phyloP scores from a whole-genome alignment of 2,797 vertebrate species.

The Anguilla marmorata region DNA sequence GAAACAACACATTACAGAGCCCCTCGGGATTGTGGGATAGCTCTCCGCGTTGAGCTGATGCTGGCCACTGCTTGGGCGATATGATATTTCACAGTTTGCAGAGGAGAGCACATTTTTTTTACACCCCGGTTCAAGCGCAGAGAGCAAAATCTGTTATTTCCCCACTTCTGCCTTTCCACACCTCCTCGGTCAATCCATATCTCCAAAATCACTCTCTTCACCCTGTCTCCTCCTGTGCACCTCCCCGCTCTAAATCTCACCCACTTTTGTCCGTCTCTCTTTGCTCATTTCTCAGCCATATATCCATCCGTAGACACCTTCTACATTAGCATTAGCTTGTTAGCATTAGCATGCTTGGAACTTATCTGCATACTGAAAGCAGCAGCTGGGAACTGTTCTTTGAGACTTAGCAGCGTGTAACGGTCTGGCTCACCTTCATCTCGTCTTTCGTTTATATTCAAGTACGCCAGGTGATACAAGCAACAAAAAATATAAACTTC shows the following conservation, averaged over 20 bases:
- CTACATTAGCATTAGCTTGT: too few relatives aligned
- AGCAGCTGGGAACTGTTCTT: too few relatives aligned
- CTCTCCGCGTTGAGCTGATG: conserved; percentile 66
- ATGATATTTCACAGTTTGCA: neutral
- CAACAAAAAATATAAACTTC: neutral
- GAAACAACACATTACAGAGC: conserved; percentile 75
- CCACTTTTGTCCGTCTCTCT: neutral
- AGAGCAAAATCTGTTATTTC: conserved; percentile 39
- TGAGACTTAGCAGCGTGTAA: too few relatives aligned
- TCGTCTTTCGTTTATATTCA: too few relatives aligned
- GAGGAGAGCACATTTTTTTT: conserved; percentile 9
- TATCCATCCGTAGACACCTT: neutral
- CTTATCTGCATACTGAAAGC: too few relatives aligned
- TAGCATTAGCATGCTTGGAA: too few relatives aligned
- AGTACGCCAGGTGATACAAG: neutral
- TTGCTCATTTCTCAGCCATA: neutral
- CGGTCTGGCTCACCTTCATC: too few relatives aligned
- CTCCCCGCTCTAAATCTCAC: neutral
- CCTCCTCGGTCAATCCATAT: neutral
- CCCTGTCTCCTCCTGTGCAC: conserved; percentile 20
- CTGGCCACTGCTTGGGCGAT: conserved; percentile 37
- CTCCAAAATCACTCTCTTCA: neutral
- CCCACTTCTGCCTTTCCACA: conserved; percentile 3
- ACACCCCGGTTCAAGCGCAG: neutral
- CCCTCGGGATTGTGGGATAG: conserved; percentile 77